Percentiles rank a stretch among this genome's conserved stretches.
These are phyloP conservation scores for Amphiprion clarkii DNA, from an alignment of 2,797 vertebrate species.

Conservation along the genomic window DNA sequence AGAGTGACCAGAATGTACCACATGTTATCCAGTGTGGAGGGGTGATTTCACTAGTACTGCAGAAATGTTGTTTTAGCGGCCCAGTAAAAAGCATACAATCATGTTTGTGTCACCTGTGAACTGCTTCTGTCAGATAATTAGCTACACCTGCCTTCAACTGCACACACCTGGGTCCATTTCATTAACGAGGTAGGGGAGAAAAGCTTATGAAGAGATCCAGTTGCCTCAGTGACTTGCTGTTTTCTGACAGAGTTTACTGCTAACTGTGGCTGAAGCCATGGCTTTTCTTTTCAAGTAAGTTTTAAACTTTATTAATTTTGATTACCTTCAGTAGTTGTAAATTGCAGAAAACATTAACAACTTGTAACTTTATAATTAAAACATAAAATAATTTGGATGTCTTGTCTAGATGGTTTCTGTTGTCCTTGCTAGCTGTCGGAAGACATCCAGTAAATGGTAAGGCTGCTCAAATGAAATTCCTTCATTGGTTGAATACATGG, in stretches of 20 bases:
- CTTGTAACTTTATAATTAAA: too few species aligned
- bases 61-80: too few species aligned
- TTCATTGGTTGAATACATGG: not conserved
- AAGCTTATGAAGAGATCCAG: not conserved
- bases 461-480: not conserved
- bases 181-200: not conserved
- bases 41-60: too few species aligned
- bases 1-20: too few species aligned
- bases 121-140: not conserved
- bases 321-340: too few species aligned
- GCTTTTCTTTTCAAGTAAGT: not conserved
- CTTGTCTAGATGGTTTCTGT: slow-evolving; percentile 21
- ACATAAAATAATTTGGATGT: not conserved
- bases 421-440: slow-evolving; percentile 21
- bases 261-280: slow-evolving; percentile 18
- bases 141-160: slow-evolving; percentile 1
- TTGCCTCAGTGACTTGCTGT: not conserved
- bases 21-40: too few species aligned
- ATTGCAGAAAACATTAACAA: too few species aligned
- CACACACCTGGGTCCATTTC: slow-evolving; percentile 33
- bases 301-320: too few species aligned
- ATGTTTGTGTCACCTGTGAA: too few species aligned
- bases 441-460: slow-evolving; percentile 16
- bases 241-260: not conserved
- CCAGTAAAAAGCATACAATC: too few species aligned